A percentile compares a stretch with the other conserved stretches of the same genome.
phyloP scores from a whole-genome alignment of 2,113 vertebrate genomes.

The Rynchops niger region DNA sequence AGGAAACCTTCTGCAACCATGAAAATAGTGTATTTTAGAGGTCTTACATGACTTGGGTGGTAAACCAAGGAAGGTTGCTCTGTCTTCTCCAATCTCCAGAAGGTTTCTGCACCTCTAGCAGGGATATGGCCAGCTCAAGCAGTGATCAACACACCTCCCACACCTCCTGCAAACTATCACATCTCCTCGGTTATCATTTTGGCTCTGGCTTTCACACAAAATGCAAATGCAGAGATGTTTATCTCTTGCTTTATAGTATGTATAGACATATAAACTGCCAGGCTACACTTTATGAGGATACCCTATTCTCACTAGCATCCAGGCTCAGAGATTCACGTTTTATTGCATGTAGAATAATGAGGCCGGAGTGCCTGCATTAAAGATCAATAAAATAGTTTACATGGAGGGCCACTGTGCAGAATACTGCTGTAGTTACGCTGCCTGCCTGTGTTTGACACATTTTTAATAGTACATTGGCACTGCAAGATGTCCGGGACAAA shows the following conservation, averaged over 20 bases:
- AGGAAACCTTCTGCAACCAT: not conserved
- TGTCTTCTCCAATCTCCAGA: not conserved
- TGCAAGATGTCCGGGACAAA: not conserved
- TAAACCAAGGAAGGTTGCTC: not conserved
- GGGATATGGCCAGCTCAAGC: not conserved
- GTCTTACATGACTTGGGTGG: not conserved
- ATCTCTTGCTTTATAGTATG: constrained; percentile 39
- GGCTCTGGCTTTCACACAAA: not conserved
- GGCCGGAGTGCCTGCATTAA: constrained; percentile 22
- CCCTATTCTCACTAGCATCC: constrained; percentile 1
- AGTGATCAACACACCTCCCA: not conserved
- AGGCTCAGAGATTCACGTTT: not conserved
- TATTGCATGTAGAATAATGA: constrained; percentile 39
- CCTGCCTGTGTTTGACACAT: not conserved
- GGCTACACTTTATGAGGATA: constrained; percentile 16
- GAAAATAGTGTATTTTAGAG: not conserved
- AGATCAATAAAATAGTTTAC: constrained; percentile 38
- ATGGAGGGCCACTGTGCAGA: not conserved
- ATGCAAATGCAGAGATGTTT: constrained; percentile 50
- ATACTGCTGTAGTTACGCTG: not conserved
- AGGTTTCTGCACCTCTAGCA: not conserved
- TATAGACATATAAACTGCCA: constrained; percentile 24
- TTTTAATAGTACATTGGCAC: not conserved
- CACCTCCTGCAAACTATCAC: not conserved
- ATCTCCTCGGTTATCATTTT: constrained; percentile 23